These are phyloP conservation scores for Pipistrellus kuhlii DNA, from an alignment of 2,797 vertebrate species.

Conservation along the genomic window DNA sequence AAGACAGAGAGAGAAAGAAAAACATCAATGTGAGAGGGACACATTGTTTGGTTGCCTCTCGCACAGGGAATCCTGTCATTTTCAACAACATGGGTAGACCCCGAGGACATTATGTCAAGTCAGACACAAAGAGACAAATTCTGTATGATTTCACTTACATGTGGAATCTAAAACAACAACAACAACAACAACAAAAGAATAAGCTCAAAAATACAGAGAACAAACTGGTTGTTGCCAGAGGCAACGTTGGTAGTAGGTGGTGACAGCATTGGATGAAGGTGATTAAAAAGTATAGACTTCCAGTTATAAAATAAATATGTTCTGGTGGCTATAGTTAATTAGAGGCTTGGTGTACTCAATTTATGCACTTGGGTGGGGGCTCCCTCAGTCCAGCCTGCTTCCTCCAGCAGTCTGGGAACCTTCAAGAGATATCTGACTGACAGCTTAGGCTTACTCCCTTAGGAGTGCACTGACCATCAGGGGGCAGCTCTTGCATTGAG, in stretches of 20 bases:
- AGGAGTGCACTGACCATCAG: no score
- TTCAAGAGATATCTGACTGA: no score
- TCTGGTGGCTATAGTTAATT: not conserved
- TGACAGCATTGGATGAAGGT: not conserved
- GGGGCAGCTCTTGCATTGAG: no score
- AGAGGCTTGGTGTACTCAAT: no score
- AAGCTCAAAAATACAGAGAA: not conserved
- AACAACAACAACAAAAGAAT: not conserved
- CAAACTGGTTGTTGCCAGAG: not conserved
- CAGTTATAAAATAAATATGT: not conserved
- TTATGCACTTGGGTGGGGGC: no score
- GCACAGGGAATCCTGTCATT: not conserved
- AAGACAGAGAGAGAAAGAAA: no score
- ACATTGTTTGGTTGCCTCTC: no score
- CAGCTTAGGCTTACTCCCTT: no score
- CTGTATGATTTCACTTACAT: not conserved
- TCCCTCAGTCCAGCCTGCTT: no score
- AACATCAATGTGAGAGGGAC: no score
- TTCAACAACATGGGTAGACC: not conserved
- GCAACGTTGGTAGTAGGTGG: no score
- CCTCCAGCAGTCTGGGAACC: no score
- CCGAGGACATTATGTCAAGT: not conserved
- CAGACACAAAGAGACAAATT: not conserved
- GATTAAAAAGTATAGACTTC: not conserved
- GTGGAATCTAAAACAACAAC: not conserved